Evolutionary conservation across 2,113 vertebrate species (phyloP), one percentile per base, ranked within the genome.

Genomic region (Prochilodus magdalenae): DNA sequence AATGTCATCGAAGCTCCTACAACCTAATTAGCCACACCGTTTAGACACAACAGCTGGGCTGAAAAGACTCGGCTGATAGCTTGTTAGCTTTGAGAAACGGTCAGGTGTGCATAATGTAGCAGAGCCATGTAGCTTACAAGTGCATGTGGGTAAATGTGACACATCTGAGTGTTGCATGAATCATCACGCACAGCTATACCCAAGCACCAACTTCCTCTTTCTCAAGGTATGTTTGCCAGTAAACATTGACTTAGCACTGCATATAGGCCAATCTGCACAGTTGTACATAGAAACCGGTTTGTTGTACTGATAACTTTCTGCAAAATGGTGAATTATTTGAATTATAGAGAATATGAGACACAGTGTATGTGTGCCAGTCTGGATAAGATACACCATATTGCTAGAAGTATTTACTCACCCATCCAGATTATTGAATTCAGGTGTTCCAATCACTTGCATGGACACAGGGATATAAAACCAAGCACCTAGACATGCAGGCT

Each of bases 201-300:
- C 40, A 44, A 53, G 47, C 36, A 36, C 36, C 36, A 36, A 36
- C 84, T 85, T 85, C 80, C 80, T 75, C 70, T 82, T 82, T 85
- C 80, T 62, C 51, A 40, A 24, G 24, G 8, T 27, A 16, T 30
- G 40, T 44, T 44, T 44, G 40, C 40, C 40, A 44, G 40, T 44
- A 44, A 44, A 11, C 8, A 53, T 51, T 63, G 62, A 15, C 72
- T 51, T 49, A 77, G 30, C 10, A 4, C 57, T 36, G 29, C 65
- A 67, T 36, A 22, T 67, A 36, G 53, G 53, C 8, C 8, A 8
- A 36, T 20, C 51, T 4, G 15, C 16, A 20, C 5, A 55, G 63
- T 8, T 20, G 18, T 16, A 66, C 14, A 33, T 33, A 10, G 7
- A 63, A 30, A 67, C 20, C 36, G 29, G 63, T 24, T 57, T 57